Conservation (phyloP, 2,888 invertebrate genomes). For the Syritta pipiens region DNA sequence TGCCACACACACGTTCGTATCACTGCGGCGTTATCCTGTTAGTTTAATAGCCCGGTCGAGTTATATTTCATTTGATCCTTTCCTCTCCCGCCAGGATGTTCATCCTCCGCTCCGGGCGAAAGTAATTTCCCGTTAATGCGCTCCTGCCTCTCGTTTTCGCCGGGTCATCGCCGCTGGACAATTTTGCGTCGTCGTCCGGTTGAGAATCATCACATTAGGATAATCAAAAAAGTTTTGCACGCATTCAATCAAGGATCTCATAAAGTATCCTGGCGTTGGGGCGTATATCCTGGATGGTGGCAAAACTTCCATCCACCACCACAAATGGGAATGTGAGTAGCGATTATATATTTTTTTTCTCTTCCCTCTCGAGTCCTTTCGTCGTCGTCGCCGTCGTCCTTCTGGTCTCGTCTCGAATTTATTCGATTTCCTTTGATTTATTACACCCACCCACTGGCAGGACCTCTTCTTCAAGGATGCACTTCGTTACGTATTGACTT, state of each 20-base stretch:
- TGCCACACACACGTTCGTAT: constrained; percentile 14
- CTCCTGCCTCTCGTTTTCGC: not conserved
- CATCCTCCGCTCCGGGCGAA: too few relatives aligned
- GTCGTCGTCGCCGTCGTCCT: too few relatives aligned
- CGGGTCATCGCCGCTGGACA: constrained; percentile 10
- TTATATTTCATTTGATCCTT: not conserved
- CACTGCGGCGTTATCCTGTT: constrained; percentile 35
- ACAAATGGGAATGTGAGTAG: constrained; percentile 14
- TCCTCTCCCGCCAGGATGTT: not conserved
- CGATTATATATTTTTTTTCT: constrained; percentile 12
- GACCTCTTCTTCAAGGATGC: too few relatives aligned
- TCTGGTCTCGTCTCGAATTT: not conserved
- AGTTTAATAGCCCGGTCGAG: constrained; percentile 27
- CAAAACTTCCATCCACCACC: constrained; percentile 7
- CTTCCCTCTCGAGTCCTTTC: too few relatives aligned
- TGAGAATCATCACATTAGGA: constrained; percentile 58
- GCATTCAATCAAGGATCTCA: constrained; percentile 49
- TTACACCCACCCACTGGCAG: not conserved
- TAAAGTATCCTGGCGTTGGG: constrained; percentile 1
- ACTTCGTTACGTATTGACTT: too few relatives aligned
- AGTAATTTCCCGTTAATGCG: constrained; percentile 53
- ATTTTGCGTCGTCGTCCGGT: constrained; percentile 35
- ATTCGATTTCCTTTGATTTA: not conserved
- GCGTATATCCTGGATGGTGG: not conserved
- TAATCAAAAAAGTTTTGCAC: constrained; percentile 65